Evolutionary conservation across 2,888 invertebrate species (phyloP), one percentile per base, ranked within the genome.

Genomic region (Ceriagrion tenellum): DNA sequence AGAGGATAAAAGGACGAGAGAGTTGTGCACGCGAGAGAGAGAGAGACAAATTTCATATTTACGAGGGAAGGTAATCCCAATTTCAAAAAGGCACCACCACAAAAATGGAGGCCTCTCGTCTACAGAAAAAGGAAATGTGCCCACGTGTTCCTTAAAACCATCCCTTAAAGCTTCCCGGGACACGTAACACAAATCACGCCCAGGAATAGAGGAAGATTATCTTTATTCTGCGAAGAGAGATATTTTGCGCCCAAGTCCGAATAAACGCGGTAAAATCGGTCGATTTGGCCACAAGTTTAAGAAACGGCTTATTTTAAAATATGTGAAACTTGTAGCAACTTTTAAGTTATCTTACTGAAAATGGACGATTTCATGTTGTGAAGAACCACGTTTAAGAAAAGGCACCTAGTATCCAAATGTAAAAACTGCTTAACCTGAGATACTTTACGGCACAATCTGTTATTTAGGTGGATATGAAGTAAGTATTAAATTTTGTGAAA

Each of bases 31-130:
- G 47, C 2, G 89, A 89, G 55, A 89, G 47, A 47, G 47, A 47
- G 55, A 13, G 89, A 89, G 55, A 89, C 47, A 89, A 89, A 55
- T 55, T 55, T 47, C 55, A 47, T 89, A 89, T 89, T 89, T 89
- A 89, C n/a, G 47, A 89, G 55, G 55, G 4, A 89, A 55, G 89
- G 89, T 47, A 89, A 55, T 55, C 47, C 47, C 47, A 2, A 26
- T 35, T 89, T 55, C 59, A 59, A 20, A 59, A 20, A 89, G 47
- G 55, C 47, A 89, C 55, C n/a, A 59, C 47, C 8, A 26, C 81
- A n/a, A 89, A 89, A 55, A 55, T 89, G 89, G 55, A n/a, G 26
- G 89, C 2, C 18, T 59, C 59, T 20, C 59, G 16, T 55, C 40
- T 89, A 13, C 26, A 10, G 26, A 10, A 55, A 89, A 89, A 59